A percentile compares a stretch with the other conserved stretches of the same genome.
phyloP scores from a whole-genome alignment of 2,888 invertebrate species.

The Panopea generosa region DNA sequence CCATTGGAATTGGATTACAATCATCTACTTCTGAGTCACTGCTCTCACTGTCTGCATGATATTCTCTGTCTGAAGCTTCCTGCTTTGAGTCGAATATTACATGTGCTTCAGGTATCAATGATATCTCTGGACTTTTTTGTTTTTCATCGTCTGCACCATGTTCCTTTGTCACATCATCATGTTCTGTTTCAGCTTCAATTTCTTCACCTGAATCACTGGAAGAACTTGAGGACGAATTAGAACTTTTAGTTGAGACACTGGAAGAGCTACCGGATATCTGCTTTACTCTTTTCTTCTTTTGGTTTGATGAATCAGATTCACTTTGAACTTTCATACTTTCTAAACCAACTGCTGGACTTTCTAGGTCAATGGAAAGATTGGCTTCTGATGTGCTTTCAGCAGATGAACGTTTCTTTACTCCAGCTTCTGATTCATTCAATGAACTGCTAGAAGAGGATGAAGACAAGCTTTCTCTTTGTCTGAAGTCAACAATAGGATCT shows the following conservation, averaged over 20 bases:
- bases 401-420: not conserved
- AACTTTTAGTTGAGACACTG: too few species aligned
- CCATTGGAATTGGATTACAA: not conserved
- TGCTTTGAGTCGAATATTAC: too few species aligned
- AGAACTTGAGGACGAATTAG: too few species aligned
- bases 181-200: not conserved
- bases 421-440: not conserved
- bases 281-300: not conserved
- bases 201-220: not conserved
- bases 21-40: constrained; percentile 9
- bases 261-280: not conserved
- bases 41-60: not conserved
- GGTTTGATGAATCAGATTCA: not conserved
- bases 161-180: not conserved
- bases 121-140: too few species aligned
- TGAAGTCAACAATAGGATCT: too few species aligned
- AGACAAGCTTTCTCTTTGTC: too few species aligned
- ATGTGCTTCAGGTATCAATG: too few species aligned
- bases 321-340: not conserved
- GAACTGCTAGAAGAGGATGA: too few species aligned
- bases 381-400: too few species aligned
- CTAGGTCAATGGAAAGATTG: too few species aligned
- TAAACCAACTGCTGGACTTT: too few species aligned
- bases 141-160: not conserved
- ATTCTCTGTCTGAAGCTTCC: not conserved